phyloP scores from a whole-genome alignment of 1,140 invertebrate genomes.

The Cyrtorhinus lividipennis region DNA sequence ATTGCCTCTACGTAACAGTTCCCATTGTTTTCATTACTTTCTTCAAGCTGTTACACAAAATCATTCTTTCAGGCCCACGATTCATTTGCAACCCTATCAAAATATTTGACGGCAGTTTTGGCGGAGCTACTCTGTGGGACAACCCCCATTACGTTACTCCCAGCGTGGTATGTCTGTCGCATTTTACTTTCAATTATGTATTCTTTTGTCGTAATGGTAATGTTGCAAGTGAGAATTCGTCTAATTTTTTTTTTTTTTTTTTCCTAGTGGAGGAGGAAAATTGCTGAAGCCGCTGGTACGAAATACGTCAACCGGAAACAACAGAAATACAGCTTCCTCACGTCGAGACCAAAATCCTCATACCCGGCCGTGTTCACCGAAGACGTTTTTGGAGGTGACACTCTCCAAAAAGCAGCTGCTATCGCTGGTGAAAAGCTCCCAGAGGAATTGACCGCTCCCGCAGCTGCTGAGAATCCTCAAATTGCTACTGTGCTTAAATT shows the following conservation, averaged over 20 bases:
- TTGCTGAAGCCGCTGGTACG: conserved; percentile 49
- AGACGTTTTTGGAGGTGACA: conserved; percentile 41
- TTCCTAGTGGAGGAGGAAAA: conserved; percentile 46
- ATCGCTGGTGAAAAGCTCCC: conserved; percentile 14
- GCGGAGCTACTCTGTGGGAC: conserved; percentile 79
- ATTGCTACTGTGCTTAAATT: conserved; percentile 11
- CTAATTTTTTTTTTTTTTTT: conserved; percentile 14
- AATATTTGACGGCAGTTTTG: conserved; percentile 89
- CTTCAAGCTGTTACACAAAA: background rate
- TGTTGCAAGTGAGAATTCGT: no score
- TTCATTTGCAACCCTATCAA: conserved; percentile 93
- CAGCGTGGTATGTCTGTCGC: conserved; percentile 42
- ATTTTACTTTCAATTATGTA: conserved; percentile 10
- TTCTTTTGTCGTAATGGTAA: background rate
- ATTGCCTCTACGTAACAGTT: no score
- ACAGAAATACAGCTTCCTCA: conserved; percentile 57
- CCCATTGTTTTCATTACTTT: no score
- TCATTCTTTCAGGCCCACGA: conserved; percentile 51
- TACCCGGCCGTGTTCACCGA: conserved; percentile 48
- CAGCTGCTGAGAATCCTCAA: background rate
- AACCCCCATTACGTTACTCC: conserved; percentile 89
- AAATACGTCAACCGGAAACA: conserved; percentile 66
- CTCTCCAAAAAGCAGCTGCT: conserved; percentile 28
- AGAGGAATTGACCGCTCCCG: background rate
- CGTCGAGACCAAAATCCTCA: conserved; percentile 50